Evolutionary conservation across 2,888 invertebrate genomes (phyloP), one percentile per base, ranked within the genome.

Genomic region (Ormyrus nitidulus): DNA sequence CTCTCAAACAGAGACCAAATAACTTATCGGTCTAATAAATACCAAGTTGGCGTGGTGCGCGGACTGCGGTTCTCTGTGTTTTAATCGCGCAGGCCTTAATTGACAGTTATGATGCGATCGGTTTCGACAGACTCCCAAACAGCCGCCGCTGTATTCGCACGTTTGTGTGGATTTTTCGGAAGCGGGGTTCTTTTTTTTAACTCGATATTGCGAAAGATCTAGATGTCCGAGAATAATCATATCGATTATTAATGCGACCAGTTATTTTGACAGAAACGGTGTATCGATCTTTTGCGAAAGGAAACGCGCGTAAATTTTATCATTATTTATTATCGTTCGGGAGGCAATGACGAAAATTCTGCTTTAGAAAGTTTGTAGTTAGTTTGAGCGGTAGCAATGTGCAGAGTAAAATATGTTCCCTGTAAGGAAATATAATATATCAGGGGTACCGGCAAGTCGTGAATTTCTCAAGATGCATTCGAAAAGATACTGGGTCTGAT

Each of bases 21-120:
- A 34, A 34, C 34, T 34, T 34, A 4, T 34, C 34, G 34, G 34
- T 34, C 34, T 0, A 34, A 4, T 34, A 34, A 4, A 4, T 34
- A 34, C 34, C 34, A 34, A 34, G 34, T 34, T 34, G 3, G 4
- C 34, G 34, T 4, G 0, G 34, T 0, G 34, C 34, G 34, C 34
- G 34, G 34, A 34, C 34, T 34, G 34, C 34, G 34, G 34, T 4
- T 34, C 34, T 34, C 34, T 34, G 34, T 34, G 34, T 34, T 34
- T 34, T 34, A 34, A 34, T 34, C 34, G 4, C 34, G 34, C 34
- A 4, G 34, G 51, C 44, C 54, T 66, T 74, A 74, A 74, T 74
- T 74, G 74, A 74, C 74, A 74, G 74, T 65, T 74, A 74, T 66
- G 74, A 74, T 59, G 74, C 66, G 56, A 56, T 66, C 49, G 58